A percentile compares a stretch with the other conserved stretches of the same genome.
phyloP scores from a whole-genome alignment of 2,888 invertebrate genomes.

The Nomada flava region DNA sequence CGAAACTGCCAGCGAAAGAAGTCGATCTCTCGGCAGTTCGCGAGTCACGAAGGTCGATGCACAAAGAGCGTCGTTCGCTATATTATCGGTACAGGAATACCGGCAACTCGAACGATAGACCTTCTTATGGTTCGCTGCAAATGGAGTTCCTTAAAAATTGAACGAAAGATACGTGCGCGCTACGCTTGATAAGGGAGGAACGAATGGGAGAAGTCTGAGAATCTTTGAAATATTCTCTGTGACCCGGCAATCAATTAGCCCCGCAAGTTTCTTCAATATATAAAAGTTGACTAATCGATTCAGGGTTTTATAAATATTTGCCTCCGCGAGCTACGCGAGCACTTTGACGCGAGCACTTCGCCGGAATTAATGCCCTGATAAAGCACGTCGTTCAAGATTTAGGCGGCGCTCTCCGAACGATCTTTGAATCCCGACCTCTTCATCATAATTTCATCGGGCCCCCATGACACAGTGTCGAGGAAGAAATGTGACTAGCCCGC shows the following conservation, averaged over 20 bases:
- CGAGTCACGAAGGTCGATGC: slow-evolving; percentile 23
- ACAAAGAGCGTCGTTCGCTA: slow-evolving; percentile 14
- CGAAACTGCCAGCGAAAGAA: slow-evolving; percentile 25
- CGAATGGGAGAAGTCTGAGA: too few relatives aligned
- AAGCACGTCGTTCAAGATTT: slow-evolving; percentile 25
- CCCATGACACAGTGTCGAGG: slow-evolving; percentile 6
- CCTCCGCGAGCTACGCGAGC: neutral
- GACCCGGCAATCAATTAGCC: neutral
- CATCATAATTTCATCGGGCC: slow-evolving; percentile 32
- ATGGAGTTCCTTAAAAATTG: slow-evolving; percentile 23
- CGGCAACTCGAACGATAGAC: slow-evolving; percentile 4
- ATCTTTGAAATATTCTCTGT: neutral
- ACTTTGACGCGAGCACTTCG: neutral
- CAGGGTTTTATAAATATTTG: neutral
- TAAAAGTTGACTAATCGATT: slow-evolving; percentile 2
- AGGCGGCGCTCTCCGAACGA: slow-evolving; percentile 12
- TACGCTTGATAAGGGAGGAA: neutral
- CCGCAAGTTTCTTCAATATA: slow-evolving; percentile 3
- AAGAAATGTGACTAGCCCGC: slow-evolving; percentile 18
- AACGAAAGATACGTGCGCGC: neutral
- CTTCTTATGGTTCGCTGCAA: neutral
- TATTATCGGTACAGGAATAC: slow-evolving; percentile 28
- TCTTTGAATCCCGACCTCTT: slow-evolving; percentile 26
- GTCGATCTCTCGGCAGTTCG: neutral
- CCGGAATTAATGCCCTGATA: neutral